phyloP scores from a whole-genome alignment of 2,113 vertebrate species.

The Ptychochromis oligacanthus region DNA sequence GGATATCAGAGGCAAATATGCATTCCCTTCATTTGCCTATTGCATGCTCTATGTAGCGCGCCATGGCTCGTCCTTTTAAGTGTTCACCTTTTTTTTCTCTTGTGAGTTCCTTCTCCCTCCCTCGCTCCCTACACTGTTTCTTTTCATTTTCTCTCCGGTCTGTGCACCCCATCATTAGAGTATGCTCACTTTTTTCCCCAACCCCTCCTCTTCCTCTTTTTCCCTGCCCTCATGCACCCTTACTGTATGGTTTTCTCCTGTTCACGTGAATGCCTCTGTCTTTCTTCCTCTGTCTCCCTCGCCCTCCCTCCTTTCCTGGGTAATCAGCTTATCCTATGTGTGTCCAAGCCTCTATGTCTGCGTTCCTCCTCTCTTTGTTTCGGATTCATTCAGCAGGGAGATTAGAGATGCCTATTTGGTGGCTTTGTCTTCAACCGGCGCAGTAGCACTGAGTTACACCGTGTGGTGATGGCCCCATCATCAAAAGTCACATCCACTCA shows the following conservation, averaged over 20 bases:
- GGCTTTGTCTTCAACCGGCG: slow-evolving; percentile 72
- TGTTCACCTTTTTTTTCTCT: slow-evolving; percentile 24
- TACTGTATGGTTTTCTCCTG: slow-evolving; percentile 62
- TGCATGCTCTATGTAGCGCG: slow-evolving; percentile 41
- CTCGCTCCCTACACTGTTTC: slow-evolving; percentile 20
- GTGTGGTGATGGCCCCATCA: slow-evolving; percentile 37
- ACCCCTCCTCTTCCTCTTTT: slow-evolving; percentile 28
- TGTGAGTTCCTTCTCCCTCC: slow-evolving; percentile 10
- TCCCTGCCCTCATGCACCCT: slow-evolving; percentile 28
- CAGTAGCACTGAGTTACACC: slow-evolving; percentile 56
- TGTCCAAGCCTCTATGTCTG: slow-evolving; percentile 77
- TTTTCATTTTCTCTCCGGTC: slow-evolving; percentile 57
- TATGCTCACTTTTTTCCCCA: neutral
- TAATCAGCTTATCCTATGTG: slow-evolving; percentile 83
- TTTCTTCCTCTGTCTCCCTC: slow-evolving; percentile 47
- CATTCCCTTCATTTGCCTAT: slow-evolving; percentile 56
- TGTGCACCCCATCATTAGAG: slow-evolving; percentile 61
- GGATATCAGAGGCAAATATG: slow-evolving; percentile 62
- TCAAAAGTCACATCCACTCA: slow-evolving; percentile 37
- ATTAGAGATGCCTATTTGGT: slow-evolving; percentile 83
- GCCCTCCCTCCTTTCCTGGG: slow-evolving; percentile 55
- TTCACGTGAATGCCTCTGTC: slow-evolving; percentile 49
- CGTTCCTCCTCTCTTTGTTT: slow-evolving; percentile 79
- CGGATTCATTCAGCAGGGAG: slow-evolving; percentile 80
- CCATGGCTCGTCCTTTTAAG: slow-evolving; percentile 36